phyloP scores from a whole-genome alignment of 23 tunicate species.

The Oikopleura vanhoeffeni region DNA sequence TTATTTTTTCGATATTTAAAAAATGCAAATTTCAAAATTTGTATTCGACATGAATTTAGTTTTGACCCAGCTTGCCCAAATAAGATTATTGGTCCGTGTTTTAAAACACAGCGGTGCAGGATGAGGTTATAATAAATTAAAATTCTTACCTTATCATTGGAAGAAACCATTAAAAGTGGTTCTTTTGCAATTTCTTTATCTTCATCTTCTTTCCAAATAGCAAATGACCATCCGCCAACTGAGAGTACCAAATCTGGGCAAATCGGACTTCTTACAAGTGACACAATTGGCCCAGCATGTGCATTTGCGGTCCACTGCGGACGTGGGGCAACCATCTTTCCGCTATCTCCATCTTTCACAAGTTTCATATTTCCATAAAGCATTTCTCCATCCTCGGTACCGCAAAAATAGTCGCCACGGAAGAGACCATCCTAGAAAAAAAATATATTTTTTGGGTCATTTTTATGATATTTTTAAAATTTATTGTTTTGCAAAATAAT shows the following conservation, averaged over 20 bases:
- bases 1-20: too few relatives aligned
- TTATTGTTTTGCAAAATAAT: neutral
- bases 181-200: neutral
- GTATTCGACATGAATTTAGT: too few relatives aligned
- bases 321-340: constrained; percentile 38
- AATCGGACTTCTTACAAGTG: constrained; percentile 54
- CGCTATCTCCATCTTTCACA: constrained; percentile 58
- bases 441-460: neutral
- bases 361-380: constrained; percentile 43
- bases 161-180: neutral
- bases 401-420: too few relatives aligned
- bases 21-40: too few relatives aligned
- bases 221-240: constrained; percentile 86
- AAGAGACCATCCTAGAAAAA: too few relatives aligned
- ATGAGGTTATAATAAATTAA: neutral
- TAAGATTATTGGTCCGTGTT: neutral
- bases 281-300: constrained; percentile 56
- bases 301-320: constrained; percentile 33
- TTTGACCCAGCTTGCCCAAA: neutral
- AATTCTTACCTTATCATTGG: neutral
- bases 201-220: constrained; percentile 43
- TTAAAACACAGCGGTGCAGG: neutral
- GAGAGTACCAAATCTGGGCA: constrained; percentile 46
- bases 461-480: neutral
- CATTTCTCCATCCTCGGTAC: constrained; percentile 82